phyloP scores from a whole-genome alignment of 2,888 invertebrate genomes.

The Alloplasta piceator region DNA sequence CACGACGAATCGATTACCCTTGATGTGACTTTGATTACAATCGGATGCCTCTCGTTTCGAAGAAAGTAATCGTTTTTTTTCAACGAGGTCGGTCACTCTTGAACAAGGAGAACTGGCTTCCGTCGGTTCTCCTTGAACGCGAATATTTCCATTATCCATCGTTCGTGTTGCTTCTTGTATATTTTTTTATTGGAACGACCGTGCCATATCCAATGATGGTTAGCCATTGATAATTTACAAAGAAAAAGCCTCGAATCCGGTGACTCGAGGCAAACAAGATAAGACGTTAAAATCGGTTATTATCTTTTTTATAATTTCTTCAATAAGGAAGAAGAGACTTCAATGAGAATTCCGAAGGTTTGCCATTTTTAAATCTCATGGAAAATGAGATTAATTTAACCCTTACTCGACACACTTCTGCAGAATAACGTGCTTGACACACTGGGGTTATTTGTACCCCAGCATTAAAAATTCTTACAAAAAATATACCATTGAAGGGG shows the following conservation, averaged over 20 bases:
- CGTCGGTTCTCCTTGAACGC: slow-evolving; percentile 50
- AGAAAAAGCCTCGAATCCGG: slow-evolving; percentile 1
- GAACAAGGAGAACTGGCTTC: slow-evolving; percentile 52
- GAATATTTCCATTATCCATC: slow-evolving; percentile 31
- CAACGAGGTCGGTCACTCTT: slow-evolving; percentile 39
- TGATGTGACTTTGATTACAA: slow-evolving; percentile 19
- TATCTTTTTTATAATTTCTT: not conserved
- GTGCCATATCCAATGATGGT: slow-evolving; percentile 22
- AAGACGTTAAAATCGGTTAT: not conserved
- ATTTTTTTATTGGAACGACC: slow-evolving; percentile 5
- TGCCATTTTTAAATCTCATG: not conserved
- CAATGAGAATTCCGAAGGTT: not conserved
- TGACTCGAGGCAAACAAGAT: not conserved
- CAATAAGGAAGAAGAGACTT: not conserved
- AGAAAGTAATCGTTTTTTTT: slow-evolving; percentile 26
- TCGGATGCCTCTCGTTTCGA: slow-evolving; percentile 13
- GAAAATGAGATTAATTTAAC: no score
- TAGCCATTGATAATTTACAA: not conserved
- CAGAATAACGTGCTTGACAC: no score
- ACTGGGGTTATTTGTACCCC: no score
- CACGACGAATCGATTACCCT: slow-evolving; percentile 1
- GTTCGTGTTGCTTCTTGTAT: not conserved
- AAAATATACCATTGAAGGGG: no score
- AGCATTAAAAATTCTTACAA: no score
- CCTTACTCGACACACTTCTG: no score